phyloP scores from a whole-genome alignment of 2,888 invertebrate species.

The Argynnis bischoffii region DNA sequence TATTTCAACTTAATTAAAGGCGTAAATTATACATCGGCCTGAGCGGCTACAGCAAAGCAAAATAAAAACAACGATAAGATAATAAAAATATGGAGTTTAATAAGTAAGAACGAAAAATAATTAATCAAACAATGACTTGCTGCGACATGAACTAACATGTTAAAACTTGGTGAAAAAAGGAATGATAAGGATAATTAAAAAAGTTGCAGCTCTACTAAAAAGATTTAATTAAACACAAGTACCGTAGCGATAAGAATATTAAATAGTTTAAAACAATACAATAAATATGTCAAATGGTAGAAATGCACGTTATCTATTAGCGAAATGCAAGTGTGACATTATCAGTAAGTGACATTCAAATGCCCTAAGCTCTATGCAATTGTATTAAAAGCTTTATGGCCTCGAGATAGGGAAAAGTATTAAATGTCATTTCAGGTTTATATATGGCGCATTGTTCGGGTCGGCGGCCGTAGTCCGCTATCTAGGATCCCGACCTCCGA shows the following conservation, averaged over 20 bases:
- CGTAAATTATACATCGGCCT: constrained; percentile 22
- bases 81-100: constrained; percentile 29
- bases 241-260: constrained; percentile 12
- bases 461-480: constrained; percentile 62
- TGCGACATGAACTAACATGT: constrained; percentile 27
- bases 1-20: constrained; percentile 25
- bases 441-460: constrained; percentile 61
- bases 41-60: constrained; percentile 18
- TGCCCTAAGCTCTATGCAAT: constrained; percentile 26
- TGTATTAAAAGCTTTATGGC: constrained; percentile 40
- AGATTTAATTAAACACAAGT: not conserved
- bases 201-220: not conserved
- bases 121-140: constrained; percentile 22
- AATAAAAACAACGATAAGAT: constrained; percentile 32
- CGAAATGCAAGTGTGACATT: constrained; percentile 43
- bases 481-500: constrained; percentile 70
- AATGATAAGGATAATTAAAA: not conserved
- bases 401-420: constrained; percentile 35
- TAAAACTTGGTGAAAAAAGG: constrained; percentile 7
- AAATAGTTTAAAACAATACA: constrained; percentile 31
- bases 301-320: constrained; percentile 43
- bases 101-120: constrained; percentile 21
- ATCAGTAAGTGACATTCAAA: constrained; percentile 39
- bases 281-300: constrained; percentile 46
- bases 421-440: constrained; percentile 28